phyloP scores from a whole-genome alignment of 2,797 vertebrate species.

The Sebastes iracundus region DNA sequence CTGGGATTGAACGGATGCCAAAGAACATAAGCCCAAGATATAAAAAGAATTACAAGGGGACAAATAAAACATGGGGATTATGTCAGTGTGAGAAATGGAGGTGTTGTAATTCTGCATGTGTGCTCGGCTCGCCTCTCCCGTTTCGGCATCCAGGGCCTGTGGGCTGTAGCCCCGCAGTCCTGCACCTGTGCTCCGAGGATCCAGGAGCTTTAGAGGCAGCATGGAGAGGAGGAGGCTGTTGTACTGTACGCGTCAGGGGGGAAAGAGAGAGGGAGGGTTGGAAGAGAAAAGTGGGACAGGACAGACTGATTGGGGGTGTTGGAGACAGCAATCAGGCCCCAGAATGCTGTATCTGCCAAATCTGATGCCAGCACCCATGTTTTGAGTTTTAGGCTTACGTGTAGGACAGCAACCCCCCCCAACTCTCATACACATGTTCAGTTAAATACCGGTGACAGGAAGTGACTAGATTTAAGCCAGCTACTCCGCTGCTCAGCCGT shows the following conservation, averaged over 20 bases:
- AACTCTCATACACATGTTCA: conserved; percentile 41
- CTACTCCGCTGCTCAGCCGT: conserved; percentile 52
- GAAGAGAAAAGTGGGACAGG: conserved; percentile 61
- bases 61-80: conserved; percentile 84
- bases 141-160: conserved; percentile 69
- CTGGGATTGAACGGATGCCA: conserved; percentile 80
- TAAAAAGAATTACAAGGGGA: conserved; percentile 82
- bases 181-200: conserved; percentile 72
- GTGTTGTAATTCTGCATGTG: conserved; percentile 74
- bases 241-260: conserved; percentile 28
- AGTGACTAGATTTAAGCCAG: conserved; percentile 43
- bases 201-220: conserved; percentile 64
- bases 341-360: conserved; percentile 48
- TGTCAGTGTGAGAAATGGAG: conserved; percentile 80
- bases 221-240: conserved; percentile 45
- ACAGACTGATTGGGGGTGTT: conserved; percentile 33
- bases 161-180: conserved; percentile 67
- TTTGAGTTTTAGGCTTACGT: conserved; percentile 22
- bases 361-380: conserved; percentile 42
- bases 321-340: conserved; percentile 29
- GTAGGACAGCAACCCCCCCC: conserved; percentile 9
- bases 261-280: conserved; percentile 10
- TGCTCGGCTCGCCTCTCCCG: conserved; percentile 60
- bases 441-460: conserved; percentile 53
- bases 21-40: conserved; percentile 82